Conservation (phyloP, 2,888 invertebrate genomes). For the Trissolcus brochymenae region DNA sequence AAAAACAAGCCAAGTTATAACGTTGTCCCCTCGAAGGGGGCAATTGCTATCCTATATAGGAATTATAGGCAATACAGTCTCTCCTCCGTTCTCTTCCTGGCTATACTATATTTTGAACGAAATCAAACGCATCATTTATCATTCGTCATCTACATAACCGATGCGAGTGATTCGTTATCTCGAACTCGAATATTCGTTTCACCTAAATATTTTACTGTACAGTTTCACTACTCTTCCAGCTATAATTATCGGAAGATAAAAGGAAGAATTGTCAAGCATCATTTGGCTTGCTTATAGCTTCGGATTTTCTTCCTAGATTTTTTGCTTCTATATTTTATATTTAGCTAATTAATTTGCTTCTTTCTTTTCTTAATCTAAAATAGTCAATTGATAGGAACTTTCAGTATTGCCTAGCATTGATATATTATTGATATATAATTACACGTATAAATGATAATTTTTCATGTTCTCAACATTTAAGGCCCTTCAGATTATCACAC, state of each 20-base stretch:
- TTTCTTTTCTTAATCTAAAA: conserved; percentile 68
- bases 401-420: conserved; percentile 76
- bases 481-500: conserved; percentile 75
- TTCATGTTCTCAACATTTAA: conserved; percentile 59
- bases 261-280: conserved; percentile 58
- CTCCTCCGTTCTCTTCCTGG: conserved; percentile 70
- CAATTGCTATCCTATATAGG: conserved; percentile 67
- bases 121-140: conserved; percentile 60
- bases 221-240: conserved; percentile 63
- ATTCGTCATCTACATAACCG: conserved; percentile 63
- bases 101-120: conserved; percentile 67
- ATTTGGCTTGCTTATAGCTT: conserved; percentile 17
- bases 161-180: conserved; percentile 66
- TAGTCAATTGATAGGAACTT: conserved; percentile 76
- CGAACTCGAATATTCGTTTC: conserved; percentile 63
- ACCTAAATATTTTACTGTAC: conserved; percentile 72
- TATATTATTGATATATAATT: conserved; percentile 71
- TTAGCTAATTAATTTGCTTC: conserved; percentile 56
- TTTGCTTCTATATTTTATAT: conserved; percentile 37
- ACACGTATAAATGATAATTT: conserved; percentile 57
- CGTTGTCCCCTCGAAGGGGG: conserved; percentile 36
- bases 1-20: conserved; percentile 43
- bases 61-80: conserved; percentile 70
- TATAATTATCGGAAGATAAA: conserved; percentile 60
- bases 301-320: conserved; percentile 36